Conservation (phyloP, 2,113 vertebrate genomes). For the Hystrix brachyura region DNA sequence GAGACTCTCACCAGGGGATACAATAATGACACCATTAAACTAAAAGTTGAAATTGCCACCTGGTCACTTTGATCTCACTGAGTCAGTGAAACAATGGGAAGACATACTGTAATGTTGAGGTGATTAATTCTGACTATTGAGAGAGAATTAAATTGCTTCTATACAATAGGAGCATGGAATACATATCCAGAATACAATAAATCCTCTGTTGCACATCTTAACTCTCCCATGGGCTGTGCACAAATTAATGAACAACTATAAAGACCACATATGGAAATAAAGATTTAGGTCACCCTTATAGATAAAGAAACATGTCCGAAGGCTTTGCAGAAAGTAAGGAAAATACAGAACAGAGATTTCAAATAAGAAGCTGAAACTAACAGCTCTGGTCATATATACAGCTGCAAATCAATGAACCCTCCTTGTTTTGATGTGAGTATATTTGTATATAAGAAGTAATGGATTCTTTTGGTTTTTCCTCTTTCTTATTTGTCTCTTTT, state of each 20-base stretch:
- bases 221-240: background rate
- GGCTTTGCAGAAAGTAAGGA: background rate
- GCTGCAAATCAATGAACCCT: background rate
- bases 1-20: fast-evolving
- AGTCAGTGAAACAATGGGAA: background rate
- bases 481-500: background rate
- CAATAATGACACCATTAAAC: background rate
- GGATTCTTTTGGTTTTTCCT: background rate
- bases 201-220: background rate
- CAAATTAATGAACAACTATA: background rate
- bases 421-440: background rate
- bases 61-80: background rate
- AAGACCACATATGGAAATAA: background rate
- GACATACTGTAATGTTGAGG: background rate
- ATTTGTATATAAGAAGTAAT: background rate
- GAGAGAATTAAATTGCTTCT: background rate
- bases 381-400: background rate
- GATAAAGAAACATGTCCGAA: background rate
- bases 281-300: background rate
- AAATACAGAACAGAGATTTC: background rate
- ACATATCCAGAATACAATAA: background rate
- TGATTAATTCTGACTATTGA: background rate
- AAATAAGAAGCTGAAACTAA: background rate
- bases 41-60: background rate
- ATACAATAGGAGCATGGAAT: too few species aligned